Evolutionary conservation across 2,888 invertebrate species (phyloP).

Genomic region (Strigamia maritima): DNA sequence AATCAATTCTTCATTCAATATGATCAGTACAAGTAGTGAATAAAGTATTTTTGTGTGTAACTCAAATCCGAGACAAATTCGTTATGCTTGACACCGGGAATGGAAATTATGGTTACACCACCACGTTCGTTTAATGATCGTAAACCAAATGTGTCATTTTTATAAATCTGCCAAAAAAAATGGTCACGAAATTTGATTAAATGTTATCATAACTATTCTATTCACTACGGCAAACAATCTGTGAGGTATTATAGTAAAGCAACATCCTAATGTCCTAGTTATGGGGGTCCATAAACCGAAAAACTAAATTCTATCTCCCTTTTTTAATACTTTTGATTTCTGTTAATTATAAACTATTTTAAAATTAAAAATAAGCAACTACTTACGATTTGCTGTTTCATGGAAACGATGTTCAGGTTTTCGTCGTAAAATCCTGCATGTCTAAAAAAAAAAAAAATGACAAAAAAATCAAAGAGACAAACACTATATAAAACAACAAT

Average conservation of each 20-base stretch:
- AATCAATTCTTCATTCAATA: no score
- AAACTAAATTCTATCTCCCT: no score
- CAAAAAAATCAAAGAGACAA: neutral
- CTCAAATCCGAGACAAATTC: neutral
- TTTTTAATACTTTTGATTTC: no score
- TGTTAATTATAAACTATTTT: no score
- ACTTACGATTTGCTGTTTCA: neutral
- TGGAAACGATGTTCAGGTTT: neutral
- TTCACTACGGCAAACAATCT: no score
- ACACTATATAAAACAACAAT: no score
- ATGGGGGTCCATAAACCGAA: no score
- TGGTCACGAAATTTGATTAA: neutral
- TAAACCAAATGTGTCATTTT: neutral
- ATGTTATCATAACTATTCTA: no score
- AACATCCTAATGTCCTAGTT: no score
- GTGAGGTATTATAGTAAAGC: no score
- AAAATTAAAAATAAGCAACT: neutral
- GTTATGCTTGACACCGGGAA: neutral
- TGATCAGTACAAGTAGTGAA: neutral
- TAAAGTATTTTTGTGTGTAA: neutral
- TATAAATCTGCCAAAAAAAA: neutral
- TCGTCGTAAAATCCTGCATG: neutral
- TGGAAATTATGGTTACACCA: neutral
- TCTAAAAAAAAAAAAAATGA: neutral
- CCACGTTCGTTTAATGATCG: neutral